Conservation (phyloP, 2,113 vertebrate species). For the Marcusenius ussheri region DNA sequence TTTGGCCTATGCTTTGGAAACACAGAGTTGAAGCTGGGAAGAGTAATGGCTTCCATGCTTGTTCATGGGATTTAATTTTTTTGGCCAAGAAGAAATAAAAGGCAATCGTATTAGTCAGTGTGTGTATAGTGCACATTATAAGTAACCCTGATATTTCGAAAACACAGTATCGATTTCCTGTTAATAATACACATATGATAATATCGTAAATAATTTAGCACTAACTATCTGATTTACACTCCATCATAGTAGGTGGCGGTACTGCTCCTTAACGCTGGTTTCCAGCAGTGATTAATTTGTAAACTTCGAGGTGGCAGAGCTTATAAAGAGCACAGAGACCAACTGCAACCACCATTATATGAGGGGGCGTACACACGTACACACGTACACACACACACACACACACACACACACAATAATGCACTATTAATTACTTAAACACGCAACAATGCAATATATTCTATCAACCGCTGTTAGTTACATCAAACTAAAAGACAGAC, state of each 20-base stretch:
- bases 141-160: not conserved
- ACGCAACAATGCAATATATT: not conserved
- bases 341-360: not conserved
- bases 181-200: not conserved
- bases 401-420: not conserved
- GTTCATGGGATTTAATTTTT: constrained; percentile 15
- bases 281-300: not conserved
- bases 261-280: not conserved
- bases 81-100: constrained; percentile 5
- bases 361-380: not conserved
- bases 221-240: not conserved
- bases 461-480: not conserved
- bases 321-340: not conserved
- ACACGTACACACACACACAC: too few relatives aligned
- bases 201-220: not conserved
- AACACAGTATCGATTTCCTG: not conserved
- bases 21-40: constrained; percentile 3
- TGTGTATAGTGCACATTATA: not conserved
- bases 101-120: not conserved
- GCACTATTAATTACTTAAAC: not conserved
- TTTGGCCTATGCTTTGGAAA: constrained; percentile 34
- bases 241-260: not conserved
- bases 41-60: not conserved
- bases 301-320: not conserved
- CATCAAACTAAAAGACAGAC: not conserved